Base-by-base conservation (phyloP, 2,113 vertebrate species). In the Heterochromis multidens region DNA sequence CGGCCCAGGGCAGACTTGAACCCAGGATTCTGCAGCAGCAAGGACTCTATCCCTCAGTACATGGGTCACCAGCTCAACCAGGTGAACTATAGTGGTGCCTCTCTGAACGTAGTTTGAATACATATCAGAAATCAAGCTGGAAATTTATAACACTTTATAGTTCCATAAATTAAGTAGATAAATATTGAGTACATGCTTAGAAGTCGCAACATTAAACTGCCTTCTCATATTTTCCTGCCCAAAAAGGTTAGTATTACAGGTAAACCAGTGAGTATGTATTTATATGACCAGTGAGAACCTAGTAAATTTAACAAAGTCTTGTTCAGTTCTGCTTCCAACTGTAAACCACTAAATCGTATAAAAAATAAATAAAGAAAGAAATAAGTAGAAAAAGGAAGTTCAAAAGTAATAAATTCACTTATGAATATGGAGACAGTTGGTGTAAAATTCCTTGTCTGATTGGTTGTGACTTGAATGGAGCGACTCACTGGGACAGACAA, bases 401-500 rank as follows among this genome's bases (percentile, higher is more conserved):
- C 46, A 54, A n/a, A 52, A 54, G 46, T 9, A 74, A 12, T 74
- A 74, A 54, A 74, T 54, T 74, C 19, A 74, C 46, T 31, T 2
- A n/a, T 74, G 70, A 74, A n/a, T 74, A 54, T 46, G 54, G 70
- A 74, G 46, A 31, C 17, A 70, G 83, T 46, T 40, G 21, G 33
- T 70, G 9, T 82, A 23, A 78, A 76, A 49, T 33, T 56, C 13
- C 61, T 82, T 76, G 57, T 58, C 12, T 83, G 54, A 33, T 59
- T 56, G 62, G 23, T 77, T 88, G 56, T 72, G 59, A 74, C 88
- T 81, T 87, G 54, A 84, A 80, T 87, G 81, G 78, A 25, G 10
- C 21, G 2, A 35, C 79, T 78, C 77, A 88, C 78, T 92, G 54
- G 85, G 80, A 77, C 80, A 65, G 79, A 54, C 62, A 54, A 87